Base-by-base conservation (phyloP, 2,113 vertebrate species). In the Lamprotornis superbus region DNA sequence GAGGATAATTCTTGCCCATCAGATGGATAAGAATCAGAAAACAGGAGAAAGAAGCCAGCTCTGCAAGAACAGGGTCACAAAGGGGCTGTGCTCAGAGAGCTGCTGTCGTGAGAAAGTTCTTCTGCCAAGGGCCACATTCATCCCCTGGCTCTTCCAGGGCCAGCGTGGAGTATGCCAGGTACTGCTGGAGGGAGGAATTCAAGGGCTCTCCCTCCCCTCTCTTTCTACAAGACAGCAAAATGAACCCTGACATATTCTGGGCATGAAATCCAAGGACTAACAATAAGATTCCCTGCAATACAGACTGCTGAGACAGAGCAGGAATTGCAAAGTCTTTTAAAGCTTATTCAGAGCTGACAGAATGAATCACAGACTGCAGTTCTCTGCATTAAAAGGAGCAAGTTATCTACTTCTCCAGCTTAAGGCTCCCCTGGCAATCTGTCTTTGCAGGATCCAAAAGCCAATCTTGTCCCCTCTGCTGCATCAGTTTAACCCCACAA, bases 231-330 rank as follows among this genome's bases (percentile, higher is more conserved):
- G 81, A 46, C 74, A 69, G 57, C 21, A 68, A 59, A 91, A 84
- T 7, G 80, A 93, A 91, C 87, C 78, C 81, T 90, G 89, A 91
- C 84, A 46, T 14, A 91, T 95, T 95, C 94, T 84, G 89, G 95
- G 96, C 94, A 93, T 6, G 82, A 76, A 94, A 85, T 13, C 44
- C 89, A 47, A 2, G 5, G 39, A 1, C 47, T 39, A n/a, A 87
- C 68, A 91, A 73, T 65, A 39, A 85, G 89, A 93, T 69, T 68
- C 89, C 50, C 73, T 65, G 69, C 42, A 81, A 71, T 17, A 85
- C 55, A 35, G 82, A n/a, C 70, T 65, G 70, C 53, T 0, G 6
- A 68, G 81, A 59, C 7, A 69, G 71, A 83, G 67, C 28, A 11
- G 30, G 64, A 76, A 91, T 61, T 11, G 24, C 35, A 4, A 46